Base-by-base conservation (phyloP, 2,888 invertebrate species). In the Macaria liturata region DNA sequence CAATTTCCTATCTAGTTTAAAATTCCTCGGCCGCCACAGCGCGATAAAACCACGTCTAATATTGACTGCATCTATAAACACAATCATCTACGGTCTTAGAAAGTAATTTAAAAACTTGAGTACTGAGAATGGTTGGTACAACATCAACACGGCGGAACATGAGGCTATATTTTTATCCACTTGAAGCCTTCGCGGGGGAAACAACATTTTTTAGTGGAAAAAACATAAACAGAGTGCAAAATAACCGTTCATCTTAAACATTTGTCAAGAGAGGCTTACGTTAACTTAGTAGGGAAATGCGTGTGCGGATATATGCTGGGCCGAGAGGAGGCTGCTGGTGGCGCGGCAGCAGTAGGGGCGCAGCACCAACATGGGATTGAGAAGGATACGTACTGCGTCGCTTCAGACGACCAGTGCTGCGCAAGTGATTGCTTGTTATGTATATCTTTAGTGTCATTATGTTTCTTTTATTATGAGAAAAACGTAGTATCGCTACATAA, bases 201-300 rank as follows among this genome's bases (percentile, higher is more conserved):
- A 69, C 65, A 73, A 76, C 73, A 80, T 84, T 77, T 80, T 82
- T 78, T 72, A 60, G 59, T 71, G 71, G 76, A 80, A 81, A 86
- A 81, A 84, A 81, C 79, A 84, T 82, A 84, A 86, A 86, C 84
- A 84, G 78, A 80, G 82, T 77, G 83, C 81, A 84, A 86, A 86
- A 89, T 86, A 89, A 88, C 88, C 85, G 87, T 90, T 88, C 86
- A 88, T 89, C 88, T 88, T 84, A 83, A 81, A 80, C 88, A 91
- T 91, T 90, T 91, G 91, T 91, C 91, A 90, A 78, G 81, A 76
- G 83, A 75, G 86, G 89, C 89, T 90, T 90, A 90, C 72, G 83
- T 79, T 85, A 87, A 84, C 86, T 88, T 83, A 84, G 84, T 80
- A 83, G 81, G 83, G 81, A 81, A 81, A 81, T 77, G 79, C 80